These are phyloP conservation scores for Aphis gossypii DNA, from an alignment of 1,140 invertebrate species.

Conservation along the genomic window DNA sequence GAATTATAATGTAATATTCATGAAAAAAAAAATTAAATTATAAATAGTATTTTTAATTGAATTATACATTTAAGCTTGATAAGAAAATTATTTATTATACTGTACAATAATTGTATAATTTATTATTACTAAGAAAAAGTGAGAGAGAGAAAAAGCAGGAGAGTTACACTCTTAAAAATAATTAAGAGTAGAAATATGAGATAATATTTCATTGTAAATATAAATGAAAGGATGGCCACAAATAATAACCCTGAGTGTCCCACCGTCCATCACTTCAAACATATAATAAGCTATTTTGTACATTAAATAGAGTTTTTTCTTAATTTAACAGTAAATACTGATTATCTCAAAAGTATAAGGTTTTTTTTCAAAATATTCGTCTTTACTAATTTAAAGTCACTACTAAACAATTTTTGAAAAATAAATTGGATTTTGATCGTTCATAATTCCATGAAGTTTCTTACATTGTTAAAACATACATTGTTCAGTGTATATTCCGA, in stretches of 20 bases:
- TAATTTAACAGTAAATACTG: not conserved
- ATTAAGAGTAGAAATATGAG: not conserved
- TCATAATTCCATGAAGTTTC: not conserved
- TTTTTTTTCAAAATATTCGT: not conserved
- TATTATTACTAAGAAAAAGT: not conserved
- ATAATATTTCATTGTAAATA: slow-evolving; percentile 20
- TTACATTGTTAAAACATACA: not conserved
- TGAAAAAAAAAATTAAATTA: not conserved
- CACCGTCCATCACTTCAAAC: not conserved
- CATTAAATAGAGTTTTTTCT: not conserved
- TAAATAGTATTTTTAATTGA: not conserved
- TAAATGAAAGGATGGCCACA: not conserved
- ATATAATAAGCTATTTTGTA: not conserved
- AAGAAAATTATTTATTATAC: not conserved
- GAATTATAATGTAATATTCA: not conserved
- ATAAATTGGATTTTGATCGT: not conserved
- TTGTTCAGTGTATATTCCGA: not conserved
- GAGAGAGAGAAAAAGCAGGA: not conserved
- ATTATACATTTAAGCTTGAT: not conserved
- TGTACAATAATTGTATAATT: not conserved
- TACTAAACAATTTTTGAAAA: not conserved
- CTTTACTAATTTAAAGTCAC: not conserved
- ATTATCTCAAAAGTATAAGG: not conserved
- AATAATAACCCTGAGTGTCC: not conserved
- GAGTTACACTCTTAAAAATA: not conserved